Conservation (phyloP, 2,113 vertebrate species). For the Isichthys henryi region DNA sequence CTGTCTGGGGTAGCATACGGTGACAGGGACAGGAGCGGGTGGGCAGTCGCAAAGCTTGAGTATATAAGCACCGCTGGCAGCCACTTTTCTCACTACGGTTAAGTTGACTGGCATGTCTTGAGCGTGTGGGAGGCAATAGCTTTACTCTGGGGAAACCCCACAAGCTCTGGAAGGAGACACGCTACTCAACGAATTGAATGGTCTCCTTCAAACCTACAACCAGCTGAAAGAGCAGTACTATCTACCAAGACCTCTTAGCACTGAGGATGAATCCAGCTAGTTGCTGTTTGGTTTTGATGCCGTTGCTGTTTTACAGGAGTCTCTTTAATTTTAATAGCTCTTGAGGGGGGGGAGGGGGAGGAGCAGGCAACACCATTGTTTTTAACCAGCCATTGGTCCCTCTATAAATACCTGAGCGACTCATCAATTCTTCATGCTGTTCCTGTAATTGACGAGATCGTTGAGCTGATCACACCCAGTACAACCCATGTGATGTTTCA, state of each 20-base stretch:
- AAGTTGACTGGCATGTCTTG: neutral
- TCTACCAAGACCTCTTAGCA: neutral
- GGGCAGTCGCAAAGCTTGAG: no score
- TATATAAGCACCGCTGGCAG: neutral
- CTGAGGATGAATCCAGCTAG: neutral
- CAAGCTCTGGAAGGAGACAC: neutral
- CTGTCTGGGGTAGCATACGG: neutral
- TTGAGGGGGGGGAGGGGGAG: neutral
- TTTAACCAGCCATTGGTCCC: neutral
- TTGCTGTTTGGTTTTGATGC: neutral
- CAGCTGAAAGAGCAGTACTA: neutral
- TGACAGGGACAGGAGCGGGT: neutral
- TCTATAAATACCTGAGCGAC: neutral
- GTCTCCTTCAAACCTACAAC: neutral
- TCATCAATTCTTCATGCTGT: neutral
- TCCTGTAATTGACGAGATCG: neutral
- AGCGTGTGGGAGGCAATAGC: neutral
- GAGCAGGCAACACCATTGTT: neutral
- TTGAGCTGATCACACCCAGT: neutral
- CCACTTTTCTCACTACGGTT: neutral
- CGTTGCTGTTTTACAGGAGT: neutral
- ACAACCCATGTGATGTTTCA: neutral
- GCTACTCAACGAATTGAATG: neutral
- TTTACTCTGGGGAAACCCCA: neutral
- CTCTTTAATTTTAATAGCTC: neutral